Percentiles rank a stretch among this genome's conserved stretches.
Evolutionary conservation across 2,113 vertebrate genomes (phyloP).

Genomic region (Oophaga pumilio): DNA sequence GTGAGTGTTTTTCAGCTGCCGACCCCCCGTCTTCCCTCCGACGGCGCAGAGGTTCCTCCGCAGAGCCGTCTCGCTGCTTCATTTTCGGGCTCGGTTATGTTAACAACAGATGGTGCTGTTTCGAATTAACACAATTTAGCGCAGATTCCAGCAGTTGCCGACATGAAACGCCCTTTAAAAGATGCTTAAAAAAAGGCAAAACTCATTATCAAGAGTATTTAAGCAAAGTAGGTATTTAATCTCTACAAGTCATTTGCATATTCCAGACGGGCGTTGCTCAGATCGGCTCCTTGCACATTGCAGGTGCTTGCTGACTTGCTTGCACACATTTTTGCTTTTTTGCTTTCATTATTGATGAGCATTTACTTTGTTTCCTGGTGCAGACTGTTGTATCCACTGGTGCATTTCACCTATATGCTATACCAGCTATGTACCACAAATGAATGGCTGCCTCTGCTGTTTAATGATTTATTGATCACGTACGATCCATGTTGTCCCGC

Average conservation of each 20-base stretch:
- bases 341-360: background rate
- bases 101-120: constrained; percentile 70
- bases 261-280: constrained; percentile 61
- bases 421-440: too few species aligned
- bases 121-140: constrained; percentile 71
- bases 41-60: background rate
- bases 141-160: constrained; percentile 67
- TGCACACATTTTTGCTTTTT: background rate
- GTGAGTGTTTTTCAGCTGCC: background rate
- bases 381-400: too few species aligned
- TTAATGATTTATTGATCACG: too few species aligned
- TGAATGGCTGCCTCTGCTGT: too few species aligned
- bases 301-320: background rate
- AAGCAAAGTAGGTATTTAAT: constrained; percentile 72
- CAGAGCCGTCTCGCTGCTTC: constrained; percentile 29
- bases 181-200: constrained; percentile 65
- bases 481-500: too few species aligned
- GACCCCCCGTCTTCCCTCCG: background rate
- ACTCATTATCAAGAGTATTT: constrained; percentile 72
- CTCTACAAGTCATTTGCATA: constrained; percentile 68
- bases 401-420: too few species aligned
- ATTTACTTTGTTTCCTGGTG: background rate
- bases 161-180: constrained; percentile 64
- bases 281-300: background rate
- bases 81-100: constrained; percentile 55